Evolutionary conservation across 2,888 invertebrate species (phyloP).

Genomic region (Drosophila incognita): DNA sequence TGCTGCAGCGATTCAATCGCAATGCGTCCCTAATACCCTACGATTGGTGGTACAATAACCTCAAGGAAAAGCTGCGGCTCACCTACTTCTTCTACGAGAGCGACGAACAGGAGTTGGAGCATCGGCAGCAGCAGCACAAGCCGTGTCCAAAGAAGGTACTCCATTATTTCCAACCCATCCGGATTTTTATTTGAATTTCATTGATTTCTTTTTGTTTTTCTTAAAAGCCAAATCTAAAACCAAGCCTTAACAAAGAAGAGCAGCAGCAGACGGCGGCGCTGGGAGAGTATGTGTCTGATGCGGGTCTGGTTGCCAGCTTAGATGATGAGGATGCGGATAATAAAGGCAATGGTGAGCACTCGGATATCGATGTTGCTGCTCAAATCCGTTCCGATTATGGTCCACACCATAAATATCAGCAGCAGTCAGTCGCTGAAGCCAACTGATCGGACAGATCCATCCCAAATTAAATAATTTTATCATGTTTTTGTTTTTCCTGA

Average conservation of each 20-base stretch:
- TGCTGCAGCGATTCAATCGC: constrained; percentile 66
- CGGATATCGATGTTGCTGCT: constrained; percentile 37
- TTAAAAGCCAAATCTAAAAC: not conserved
- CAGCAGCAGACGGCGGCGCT: not conserved
- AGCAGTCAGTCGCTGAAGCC: not conserved
- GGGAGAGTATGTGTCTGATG: constrained; percentile 60
- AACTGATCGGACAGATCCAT: not conserved
- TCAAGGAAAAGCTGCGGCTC: constrained; percentile 69
- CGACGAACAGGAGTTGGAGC: constrained; percentile 35
- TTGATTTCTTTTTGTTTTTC: not conserved
- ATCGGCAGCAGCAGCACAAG: not conserved
- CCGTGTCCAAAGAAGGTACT: not conserved
- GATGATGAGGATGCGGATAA: constrained; percentile 43
- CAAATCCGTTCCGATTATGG: constrained; percentile 36
- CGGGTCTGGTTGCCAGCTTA: constrained; percentile 45
- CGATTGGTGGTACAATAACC: constrained; percentile 66
- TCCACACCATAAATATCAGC: constrained; percentile 22
- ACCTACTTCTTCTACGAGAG: constrained; percentile 82
- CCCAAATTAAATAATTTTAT: constrained; percentile 1
- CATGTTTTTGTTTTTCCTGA: constrained; percentile 11
- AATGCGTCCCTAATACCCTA: constrained; percentile 75
- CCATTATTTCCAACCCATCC: not conserved
- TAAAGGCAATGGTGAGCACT: constrained; percentile 64
- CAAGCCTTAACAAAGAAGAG: not conserved
- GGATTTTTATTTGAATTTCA: not conserved